Evolutionary conservation across 2,113 vertebrate species (phyloP).

Genomic region (Oryzias javanicus): DNA sequence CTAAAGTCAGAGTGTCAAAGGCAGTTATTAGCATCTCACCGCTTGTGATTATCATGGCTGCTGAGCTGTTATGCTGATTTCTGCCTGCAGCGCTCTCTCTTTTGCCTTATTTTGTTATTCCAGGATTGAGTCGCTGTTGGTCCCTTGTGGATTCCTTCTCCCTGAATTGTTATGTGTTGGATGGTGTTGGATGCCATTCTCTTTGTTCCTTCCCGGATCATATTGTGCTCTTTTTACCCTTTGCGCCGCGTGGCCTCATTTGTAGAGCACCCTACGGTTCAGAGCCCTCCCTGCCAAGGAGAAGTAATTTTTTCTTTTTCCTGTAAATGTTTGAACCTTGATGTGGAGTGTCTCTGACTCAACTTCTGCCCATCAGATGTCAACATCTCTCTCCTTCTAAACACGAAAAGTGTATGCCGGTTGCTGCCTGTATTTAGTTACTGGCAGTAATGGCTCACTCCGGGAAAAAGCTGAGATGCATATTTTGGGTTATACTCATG

Average conservation of each 20-base stretch:
- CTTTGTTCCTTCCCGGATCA: conserved; percentile 21
- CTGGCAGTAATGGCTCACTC: conserved; percentile 8
- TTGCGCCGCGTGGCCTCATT: conserved; percentile 19
- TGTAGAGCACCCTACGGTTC: conserved; percentile 17
- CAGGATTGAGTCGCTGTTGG: conserved; percentile 5
- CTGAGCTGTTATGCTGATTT: neutral
- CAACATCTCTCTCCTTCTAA: conserved; percentile 10
- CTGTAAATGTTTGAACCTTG: conserved; percentile 24
- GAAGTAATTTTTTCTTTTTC: conserved; percentile 17
- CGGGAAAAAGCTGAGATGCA: conserved; percentile 2
- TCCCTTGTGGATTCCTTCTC: conserved; percentile 18
- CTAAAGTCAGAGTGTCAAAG: neutral
- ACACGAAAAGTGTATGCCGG: conserved; percentile 6
- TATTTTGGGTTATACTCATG: conserved; percentile 3
- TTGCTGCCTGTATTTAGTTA: conserved; percentile 20
- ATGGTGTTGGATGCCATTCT: conserved; percentile 13
- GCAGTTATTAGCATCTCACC: neutral
- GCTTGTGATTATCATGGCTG: conserved; percentile 6
- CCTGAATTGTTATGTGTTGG: conserved; percentile 19
- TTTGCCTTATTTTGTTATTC: conserved; percentile 19
- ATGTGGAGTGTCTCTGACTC: conserved; percentile 24
- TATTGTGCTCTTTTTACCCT: conserved; percentile 18
- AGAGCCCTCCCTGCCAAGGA: conserved; percentile 24
- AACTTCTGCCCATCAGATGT: conserved; percentile 32
- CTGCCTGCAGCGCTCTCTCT: neutral